Percentiles rank a stretch among this genome's conserved stretches.
These are phyloP conservation scores for Glyphotaelius pellucidus DNA, from an alignment of 2,888 invertebrate genomes.

Conservation along the genomic window DNA sequence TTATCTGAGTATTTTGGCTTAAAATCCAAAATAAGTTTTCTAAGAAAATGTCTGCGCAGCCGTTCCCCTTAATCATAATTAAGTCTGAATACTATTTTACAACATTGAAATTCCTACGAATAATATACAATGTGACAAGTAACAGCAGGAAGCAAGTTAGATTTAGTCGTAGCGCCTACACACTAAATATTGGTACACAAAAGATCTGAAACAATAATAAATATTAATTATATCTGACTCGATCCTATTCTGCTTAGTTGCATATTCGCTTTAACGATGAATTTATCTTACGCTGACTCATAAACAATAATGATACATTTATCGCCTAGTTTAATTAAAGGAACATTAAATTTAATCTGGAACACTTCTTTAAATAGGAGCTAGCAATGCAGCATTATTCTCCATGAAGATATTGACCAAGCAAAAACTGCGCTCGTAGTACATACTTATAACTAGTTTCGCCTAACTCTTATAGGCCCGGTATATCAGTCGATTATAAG, in stretches of 20 bases:
- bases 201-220: not conserved
- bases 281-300: not conserved
- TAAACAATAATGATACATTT: not conserved
- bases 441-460: not conserved
- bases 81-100: not conserved
- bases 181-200: not conserved
- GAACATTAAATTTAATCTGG: not conserved
- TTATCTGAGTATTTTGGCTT: too few relatives aligned
- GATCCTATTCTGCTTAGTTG: not conserved
- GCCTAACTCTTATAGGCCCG: not conserved
- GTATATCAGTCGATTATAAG: too few relatives aligned
- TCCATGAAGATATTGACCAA: not conserved
- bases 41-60: too few relatives aligned
- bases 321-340: constrained; percentile 14
- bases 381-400: not conserved
- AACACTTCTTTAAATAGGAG: not conserved
- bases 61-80: not conserved
- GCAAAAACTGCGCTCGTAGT: not conserved
- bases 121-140: not conserved
- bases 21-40: too few relatives aligned
- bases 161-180: not conserved
- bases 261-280: not conserved
- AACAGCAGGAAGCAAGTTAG: not conserved
- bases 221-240: not conserved
- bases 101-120: not conserved